Conservation (phyloP, 2,797 vertebrate species). For the Micromesistius poutassou region DNA sequence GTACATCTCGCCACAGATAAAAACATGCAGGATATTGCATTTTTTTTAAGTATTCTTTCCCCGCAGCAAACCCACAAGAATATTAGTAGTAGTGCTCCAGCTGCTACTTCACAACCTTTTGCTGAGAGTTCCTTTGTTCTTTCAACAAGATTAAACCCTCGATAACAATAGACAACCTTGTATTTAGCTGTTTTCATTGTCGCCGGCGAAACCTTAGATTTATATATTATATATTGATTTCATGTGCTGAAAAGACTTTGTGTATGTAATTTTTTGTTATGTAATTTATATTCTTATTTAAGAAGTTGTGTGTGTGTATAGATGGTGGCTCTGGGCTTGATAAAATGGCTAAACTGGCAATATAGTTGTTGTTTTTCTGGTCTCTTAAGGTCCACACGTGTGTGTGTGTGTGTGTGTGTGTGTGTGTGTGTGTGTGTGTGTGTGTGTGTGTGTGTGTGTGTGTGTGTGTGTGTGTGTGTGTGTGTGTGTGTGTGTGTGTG, state of each 20-base stretch:
- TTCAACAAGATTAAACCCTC: not conserved
- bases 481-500: not conserved
- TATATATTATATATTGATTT: conserved; percentile 22
- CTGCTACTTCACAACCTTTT: not conserved
- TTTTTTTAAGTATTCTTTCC: not conserved
- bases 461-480: not conserved
- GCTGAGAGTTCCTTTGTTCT: not conserved
- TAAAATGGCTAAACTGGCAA: conserved; percentile 4
- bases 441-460: not conserved
- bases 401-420: too few relatives aligned
- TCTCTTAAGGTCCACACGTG: not conserved
- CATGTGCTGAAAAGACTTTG: conserved; percentile 2
- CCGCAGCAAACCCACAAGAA: not conserved
- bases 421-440: too few relatives aligned
- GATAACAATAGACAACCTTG: not conserved
- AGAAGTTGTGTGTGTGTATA: conserved; percentile 19
- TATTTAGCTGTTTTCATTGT: not conserved
- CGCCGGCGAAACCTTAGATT: conserved; percentile 4
- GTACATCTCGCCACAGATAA: not conserved
- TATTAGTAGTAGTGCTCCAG: not conserved
- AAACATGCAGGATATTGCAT: not conserved
- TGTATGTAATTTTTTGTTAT: conserved; percentile 15
- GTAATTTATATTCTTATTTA: conserved; percentile 56
- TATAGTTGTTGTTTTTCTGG: not conserved
- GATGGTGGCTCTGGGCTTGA: conserved; percentile 3